These are phyloP conservation scores for Cervus canadensis DNA, from an alignment of 2,113 vertebrate species.

Conservation along the genomic window DNA sequence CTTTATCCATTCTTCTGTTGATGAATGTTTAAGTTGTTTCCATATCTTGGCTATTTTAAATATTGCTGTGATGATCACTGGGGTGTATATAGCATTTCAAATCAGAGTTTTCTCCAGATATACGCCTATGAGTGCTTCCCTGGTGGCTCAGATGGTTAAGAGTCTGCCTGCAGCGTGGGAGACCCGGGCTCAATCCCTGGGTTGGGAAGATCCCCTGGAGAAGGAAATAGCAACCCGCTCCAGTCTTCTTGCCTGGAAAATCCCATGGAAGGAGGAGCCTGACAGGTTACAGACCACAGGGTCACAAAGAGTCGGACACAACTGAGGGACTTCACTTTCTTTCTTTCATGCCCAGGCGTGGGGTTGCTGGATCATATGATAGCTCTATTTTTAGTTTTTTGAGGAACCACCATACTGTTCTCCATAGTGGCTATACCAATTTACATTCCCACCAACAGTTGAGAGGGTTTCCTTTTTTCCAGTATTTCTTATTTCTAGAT, in stretches of 20 bases:
- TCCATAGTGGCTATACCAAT: neutral
- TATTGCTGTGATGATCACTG: neutral
- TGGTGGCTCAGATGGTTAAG: neutral
- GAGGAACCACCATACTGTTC: neutral
- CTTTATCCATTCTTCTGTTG: neutral
- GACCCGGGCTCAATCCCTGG: rapidly evolving
- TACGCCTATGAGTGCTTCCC: neutral
- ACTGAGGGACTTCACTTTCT: neutral
- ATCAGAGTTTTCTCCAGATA: neutral
- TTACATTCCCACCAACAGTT: neutral
- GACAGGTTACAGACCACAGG: neutral
- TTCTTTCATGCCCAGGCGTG: neutral
- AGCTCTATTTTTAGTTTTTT: neutral
- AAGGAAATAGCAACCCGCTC: neutral
- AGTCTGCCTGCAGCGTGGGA: neutral
- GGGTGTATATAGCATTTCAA: neutral
- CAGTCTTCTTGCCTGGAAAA: neutral
- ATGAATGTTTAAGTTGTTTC: neutral
- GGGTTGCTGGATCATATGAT: neutral
- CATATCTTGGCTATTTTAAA: neutral
- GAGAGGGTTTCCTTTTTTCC: neutral
- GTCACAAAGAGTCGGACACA: neutral
- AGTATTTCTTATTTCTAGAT: neutral
- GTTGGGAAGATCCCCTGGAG: neutral
- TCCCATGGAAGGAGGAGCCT: neutral